phyloP scores from a whole-genome alignment of 2,113 vertebrate genomes.

The Mormyrus lacerda region DNA sequence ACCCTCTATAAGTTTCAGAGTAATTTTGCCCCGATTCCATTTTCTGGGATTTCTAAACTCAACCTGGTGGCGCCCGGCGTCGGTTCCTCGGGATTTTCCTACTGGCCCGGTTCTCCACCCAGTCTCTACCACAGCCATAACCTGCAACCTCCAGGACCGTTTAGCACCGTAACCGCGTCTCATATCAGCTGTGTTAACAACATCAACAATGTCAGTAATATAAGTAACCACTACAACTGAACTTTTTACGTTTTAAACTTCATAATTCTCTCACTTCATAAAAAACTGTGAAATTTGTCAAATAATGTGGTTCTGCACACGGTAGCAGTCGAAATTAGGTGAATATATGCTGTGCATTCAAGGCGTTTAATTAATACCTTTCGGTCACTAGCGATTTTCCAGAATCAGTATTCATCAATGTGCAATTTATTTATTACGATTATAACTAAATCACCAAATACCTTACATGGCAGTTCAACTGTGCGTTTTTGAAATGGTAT shows the following conservation, averaged over 20 bases:
- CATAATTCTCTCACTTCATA: neutral
- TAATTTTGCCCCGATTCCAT: conserved; percentile 83
- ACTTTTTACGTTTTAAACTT: neutral
- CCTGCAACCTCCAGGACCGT: conserved; percentile 75
- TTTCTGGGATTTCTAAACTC: conserved; percentile 90
- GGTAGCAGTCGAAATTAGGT: neutral
- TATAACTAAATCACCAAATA: neutral
- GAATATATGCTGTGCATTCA: neutral
- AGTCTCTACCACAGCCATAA: conserved; percentile 78
- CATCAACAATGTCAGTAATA: conserved; percentile 56
- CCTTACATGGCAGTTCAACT: neutral
- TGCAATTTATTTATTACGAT: neutral
- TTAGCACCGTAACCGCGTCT: conserved; percentile 76
- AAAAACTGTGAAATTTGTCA: conserved; percentile 6
- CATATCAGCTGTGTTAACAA: conserved; percentile 81
- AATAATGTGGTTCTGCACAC: neutral
- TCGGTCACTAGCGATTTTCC: neutral
- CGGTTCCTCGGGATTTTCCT: conserved; percentile 82
- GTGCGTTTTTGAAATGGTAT: neutral
- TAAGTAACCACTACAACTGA: conserved; percentile 86
- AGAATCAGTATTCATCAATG: neutral
- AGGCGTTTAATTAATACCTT: neutral
- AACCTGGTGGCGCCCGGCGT: conserved; percentile 87
- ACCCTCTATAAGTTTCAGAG: conserved; percentile 91
- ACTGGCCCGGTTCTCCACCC: conserved; percentile 80